These are phyloP conservation scores for Drosophila parabipectinata DNA, from an alignment of 1,140 invertebrate genomes.

Conservation along the genomic window DNA sequence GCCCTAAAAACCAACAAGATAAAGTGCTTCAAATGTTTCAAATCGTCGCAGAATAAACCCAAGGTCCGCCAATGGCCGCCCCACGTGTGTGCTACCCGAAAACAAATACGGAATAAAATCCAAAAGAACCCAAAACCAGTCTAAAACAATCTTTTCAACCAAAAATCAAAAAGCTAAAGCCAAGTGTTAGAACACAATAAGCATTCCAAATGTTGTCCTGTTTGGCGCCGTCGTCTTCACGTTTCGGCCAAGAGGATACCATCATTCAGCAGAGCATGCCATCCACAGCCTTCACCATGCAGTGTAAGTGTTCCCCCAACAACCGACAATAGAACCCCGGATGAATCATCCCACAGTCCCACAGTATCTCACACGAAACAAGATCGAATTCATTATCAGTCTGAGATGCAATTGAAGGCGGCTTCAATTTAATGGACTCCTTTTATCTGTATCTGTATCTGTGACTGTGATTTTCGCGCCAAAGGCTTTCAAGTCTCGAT, in stretches of 20 bases:
- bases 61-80: conserved; percentile 40
- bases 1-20: neutral
- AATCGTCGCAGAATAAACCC: conserved; percentile 18
- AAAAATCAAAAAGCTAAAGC: conserved; percentile 18
- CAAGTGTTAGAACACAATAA: conserved; percentile 53
- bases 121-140: conserved; percentile 15
- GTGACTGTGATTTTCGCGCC: conserved; percentile 56
- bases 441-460: conserved; percentile 7
- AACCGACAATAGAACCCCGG: neutral
- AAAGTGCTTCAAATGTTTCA: conserved; percentile 17
- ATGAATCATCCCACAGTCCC: conserved; percentile 24
- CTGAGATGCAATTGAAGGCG: conserved; percentile 58
- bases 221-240: conserved; percentile 83
- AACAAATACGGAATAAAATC: neutral
- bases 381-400: conserved; percentile 56
- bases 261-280: conserved; percentile 83
- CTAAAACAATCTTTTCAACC: conserved; percentile 4
- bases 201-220: conserved; percentile 84
- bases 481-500: conserved; percentile 25
- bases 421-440: too few relatives aligned
- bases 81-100: conserved; percentile 59
- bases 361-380: neutral
- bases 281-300: conserved; percentile 83
- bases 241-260: conserved; percentile 84
- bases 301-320: conserved; percentile 73